Base-by-base conservation (phyloP, 2,888 invertebrate species). In the Anticlea derivata region DNA sequence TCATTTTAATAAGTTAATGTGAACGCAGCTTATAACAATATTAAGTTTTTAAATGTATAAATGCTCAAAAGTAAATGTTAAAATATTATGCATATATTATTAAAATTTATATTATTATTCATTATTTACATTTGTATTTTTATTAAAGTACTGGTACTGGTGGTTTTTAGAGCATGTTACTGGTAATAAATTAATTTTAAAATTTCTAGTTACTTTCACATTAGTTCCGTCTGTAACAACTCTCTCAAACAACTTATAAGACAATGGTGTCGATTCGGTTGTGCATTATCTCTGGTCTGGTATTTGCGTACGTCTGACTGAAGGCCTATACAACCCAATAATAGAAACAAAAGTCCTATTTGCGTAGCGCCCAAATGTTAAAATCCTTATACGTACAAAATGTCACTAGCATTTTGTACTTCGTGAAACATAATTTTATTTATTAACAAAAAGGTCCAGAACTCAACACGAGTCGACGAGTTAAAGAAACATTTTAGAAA, bases 121-220 rank as follows among this genome's bases (percentile, higher is more conserved):
- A 41, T 37, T 59, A 56, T 56, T 46, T 60, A 56, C 56, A 60
- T 60, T 60, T 54, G 53, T 60, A 48, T 51, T 50, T 43, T 33
- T 23, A 35, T 44, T 52, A 49, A 13, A 1, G 4, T 30, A 45
- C n/a, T n/a, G n/a, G n/a, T 17, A 17, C 2, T 17, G 2, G 17
- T 17, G 17, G 2, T 17, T 17, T 17, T n/a, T n/a, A n/a, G n/a
- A n/a, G n/a, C n/a, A n/a, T n/a, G n/a, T n/a, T n/a, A n/a, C n/a
- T n/a, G n/a, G n/a, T n/a, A n/a, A n/a, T n/a, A n/a, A n/a, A n/a
- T n/a, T n/a, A n/a, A n/a, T n/a, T n/a, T n/a, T n/a, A n/a, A n/a
- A n/a, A n/a, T n/a, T n/a, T n/a, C n/a, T n/a, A n/a, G n/a, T n/a
- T n/a, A n/a, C n/a, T n/a, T n/a, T n/a, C n/a, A n/a, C n/a, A n/a